Evolutionary conservation across 1,140 invertebrate genomes (phyloP).

Genomic region (Achatina immaculata): DNA sequence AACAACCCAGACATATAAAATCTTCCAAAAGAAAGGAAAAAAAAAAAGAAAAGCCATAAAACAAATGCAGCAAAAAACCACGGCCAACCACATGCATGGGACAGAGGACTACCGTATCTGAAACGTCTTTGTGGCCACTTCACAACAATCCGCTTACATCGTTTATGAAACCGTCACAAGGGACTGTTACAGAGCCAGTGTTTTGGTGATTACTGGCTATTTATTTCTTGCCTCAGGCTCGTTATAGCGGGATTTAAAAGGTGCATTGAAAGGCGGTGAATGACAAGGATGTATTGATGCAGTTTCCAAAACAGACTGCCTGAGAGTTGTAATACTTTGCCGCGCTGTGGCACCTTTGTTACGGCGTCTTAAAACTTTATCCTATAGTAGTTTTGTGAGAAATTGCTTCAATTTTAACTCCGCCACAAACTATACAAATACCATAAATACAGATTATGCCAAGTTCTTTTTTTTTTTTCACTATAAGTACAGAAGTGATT

Average conservation of each 20-base stretch:
- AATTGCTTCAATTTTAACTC: too few relatives aligned
- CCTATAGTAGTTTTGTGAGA: background rate
- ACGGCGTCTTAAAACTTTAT: background rate
- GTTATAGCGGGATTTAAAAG: background rate
- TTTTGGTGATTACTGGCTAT: background rate
- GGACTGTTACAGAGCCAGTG: background rate
- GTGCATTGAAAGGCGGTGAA: too few relatives aligned
- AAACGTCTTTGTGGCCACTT: background rate
- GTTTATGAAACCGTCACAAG: background rate
- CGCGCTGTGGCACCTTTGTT: background rate
- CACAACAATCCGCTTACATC: background rate
- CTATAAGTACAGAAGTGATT: too few relatives aligned
- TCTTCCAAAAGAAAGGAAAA: too few relatives aligned
- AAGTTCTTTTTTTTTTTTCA: background rate
- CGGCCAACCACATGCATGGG: background rate
- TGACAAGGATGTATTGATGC: too few relatives aligned
- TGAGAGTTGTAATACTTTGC: background rate
- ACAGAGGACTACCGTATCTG: background rate
- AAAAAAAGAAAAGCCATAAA: too few relatives aligned
- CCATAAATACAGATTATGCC: background rate
- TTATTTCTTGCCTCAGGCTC: background rate
- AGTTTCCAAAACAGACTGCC: background rate
- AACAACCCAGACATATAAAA: too few relatives aligned
- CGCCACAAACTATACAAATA: background rate
- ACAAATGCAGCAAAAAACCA: too few relatives aligned